Percentiles rank a stretch among this genome's conserved stretches.
Evolutionary conservation across 2,113 vertebrate genomes (phyloP).

Genomic region (Cyanoramphus novaezelandiae): DNA sequence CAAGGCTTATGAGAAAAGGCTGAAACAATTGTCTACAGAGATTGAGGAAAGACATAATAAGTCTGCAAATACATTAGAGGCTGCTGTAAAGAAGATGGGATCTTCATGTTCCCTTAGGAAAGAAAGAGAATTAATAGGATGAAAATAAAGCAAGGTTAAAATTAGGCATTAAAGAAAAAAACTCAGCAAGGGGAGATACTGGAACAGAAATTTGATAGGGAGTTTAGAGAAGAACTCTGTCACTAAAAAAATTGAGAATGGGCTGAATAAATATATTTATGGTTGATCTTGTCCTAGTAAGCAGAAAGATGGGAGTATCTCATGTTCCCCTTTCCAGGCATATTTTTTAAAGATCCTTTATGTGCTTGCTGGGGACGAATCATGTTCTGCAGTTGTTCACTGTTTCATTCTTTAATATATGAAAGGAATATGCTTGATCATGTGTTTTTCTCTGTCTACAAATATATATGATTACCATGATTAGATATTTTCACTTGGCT

Average conservation of each 20-base stretch:
- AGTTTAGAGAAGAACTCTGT: neutral
- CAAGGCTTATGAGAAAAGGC: neutral
- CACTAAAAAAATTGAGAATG: neutral
- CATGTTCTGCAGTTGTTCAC: neutral
- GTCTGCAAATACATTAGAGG: neutral
- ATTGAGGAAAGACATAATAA: neutral
- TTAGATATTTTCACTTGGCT: neutral
- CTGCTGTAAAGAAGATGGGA: neutral
- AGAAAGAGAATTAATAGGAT: neutral
- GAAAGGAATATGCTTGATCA: neutral
- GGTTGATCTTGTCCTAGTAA: neutral
- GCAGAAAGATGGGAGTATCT: neutral
- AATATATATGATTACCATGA: neutral
- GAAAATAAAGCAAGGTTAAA: neutral
- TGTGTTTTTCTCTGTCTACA: neutral
- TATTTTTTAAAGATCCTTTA: neutral
- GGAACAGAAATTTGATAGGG: neutral
- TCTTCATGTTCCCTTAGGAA: slow-evolving; percentile 1
- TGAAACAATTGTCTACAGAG: neutral
- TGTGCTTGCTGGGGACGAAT: neutral
- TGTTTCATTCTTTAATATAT: neutral
- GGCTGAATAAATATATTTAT: neutral
- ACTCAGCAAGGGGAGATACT: neutral
- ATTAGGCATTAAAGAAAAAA: neutral
- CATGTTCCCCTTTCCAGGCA: neutral